phyloP scores from a whole-genome alignment of 2,888 invertebrate species.

The Panzeria rudis region DNA sequence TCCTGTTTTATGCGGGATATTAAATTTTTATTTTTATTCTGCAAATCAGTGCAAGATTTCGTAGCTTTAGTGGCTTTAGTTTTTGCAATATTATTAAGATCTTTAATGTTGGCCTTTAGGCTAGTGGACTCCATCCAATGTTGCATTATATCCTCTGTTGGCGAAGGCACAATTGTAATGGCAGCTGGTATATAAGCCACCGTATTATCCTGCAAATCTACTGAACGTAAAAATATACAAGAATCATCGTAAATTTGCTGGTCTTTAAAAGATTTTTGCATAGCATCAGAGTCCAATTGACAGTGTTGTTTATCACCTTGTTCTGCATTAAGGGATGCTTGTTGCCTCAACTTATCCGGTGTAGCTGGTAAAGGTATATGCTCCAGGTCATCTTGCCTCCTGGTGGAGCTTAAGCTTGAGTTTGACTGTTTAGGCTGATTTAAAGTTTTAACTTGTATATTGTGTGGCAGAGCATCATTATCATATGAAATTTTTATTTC shows the following conservation, averaged over 20 bases:
- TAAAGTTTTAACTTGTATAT: conserved; percentile 53
- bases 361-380: conserved; percentile 78
- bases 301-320: conserved; percentile 58
- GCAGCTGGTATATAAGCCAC: conserved; percentile 76
- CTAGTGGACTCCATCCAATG: conserved; percentile 69
- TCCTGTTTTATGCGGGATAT: conserved; percentile 12
- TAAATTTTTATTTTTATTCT: conserved; percentile 62
- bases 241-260: conserved; percentile 79
- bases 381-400: conserved; percentile 74
- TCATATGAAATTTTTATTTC: conserved; percentile 78
- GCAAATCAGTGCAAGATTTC: background rate
- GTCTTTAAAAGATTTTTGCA: conserved; percentile 66
- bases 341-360: conserved; percentile 64
- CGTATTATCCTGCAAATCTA: conserved; percentile 77
- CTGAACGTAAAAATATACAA: conserved; percentile 78
- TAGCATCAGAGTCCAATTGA: conserved; percentile 18
- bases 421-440: conserved; percentile 13
- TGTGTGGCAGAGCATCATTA: conserved; percentile 61
- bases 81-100: conserved; percentile 39
- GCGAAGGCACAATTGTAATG: conserved; percentile 75
- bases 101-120: conserved; percentile 65
- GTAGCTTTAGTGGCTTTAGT: background rate
- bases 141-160: conserved; percentile 74
- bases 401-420: background rate
- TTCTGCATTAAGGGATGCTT: background rate